phyloP scores from a whole-genome alignment of 2,113 vertebrate species.

The Antidorcas marsupialis region DNA sequence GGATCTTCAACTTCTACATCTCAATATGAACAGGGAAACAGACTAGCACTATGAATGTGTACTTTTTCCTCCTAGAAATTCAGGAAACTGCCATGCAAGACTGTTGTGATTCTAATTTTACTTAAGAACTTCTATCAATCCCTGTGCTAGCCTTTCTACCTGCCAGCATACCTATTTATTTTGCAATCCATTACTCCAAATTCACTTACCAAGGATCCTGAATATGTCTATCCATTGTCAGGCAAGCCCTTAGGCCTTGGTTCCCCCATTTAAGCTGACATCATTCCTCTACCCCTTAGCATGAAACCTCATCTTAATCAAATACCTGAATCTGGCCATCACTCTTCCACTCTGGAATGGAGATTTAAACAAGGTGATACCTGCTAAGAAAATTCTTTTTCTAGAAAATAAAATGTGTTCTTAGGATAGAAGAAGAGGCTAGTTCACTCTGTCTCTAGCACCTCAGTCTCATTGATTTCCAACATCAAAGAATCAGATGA shows the following conservation, averaged over 20 bases:
- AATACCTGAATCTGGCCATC: conserved; percentile 89
- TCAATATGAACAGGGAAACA: not conserved
- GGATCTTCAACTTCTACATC: not conserved
- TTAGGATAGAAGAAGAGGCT: conserved; percentile 86
- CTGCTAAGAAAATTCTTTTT: conserved; percentile 88
- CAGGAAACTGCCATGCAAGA: not conserved
- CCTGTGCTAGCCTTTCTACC: not conserved
- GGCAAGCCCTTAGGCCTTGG: conserved; percentile 76
- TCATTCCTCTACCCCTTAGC: conserved; percentile 77
- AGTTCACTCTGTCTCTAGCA: conserved; percentile 88
- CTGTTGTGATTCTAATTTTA: not conserved
- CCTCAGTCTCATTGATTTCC: conserved; percentile 82
- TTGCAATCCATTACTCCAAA: not conserved
- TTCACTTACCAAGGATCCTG: conserved; percentile 12
- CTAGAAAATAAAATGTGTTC: conserved; percentile 87
- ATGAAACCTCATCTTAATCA: conserved; percentile 93
- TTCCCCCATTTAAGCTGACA: conserved; percentile 60
- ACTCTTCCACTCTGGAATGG: conserved; percentile 83
- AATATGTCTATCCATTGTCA: not conserved
- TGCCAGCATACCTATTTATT: conserved; percentile 30
- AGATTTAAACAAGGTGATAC: conserved; percentile 86
- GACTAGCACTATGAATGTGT: not conserved
- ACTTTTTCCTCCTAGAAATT: not conserved
- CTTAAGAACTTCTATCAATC: not conserved
- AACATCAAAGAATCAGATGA: conserved; percentile 89